A percentile compares a stretch with the other conserved stretches of the same genome.
phyloP scores from a whole-genome alignment of 2,888 invertebrate genomes.

The Apoda limacodes region DNA sequence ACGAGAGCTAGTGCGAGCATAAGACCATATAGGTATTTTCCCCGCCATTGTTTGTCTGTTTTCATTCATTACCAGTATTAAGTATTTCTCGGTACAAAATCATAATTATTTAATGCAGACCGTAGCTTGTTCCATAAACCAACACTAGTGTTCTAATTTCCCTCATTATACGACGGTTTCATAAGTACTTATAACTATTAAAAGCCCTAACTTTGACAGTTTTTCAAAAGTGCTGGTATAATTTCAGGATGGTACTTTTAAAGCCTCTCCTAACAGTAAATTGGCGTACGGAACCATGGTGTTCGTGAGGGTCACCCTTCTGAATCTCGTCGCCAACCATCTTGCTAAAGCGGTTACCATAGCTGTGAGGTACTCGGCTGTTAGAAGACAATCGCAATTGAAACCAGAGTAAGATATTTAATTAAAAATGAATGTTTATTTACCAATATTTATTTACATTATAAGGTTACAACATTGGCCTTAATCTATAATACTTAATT shows the following conservation, averaged over 20 bases:
- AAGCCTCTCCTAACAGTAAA: slow-evolving; percentile 81
- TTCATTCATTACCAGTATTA: too few relatives aligned
- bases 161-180: too few relatives aligned
- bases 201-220: neutral
- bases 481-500: neutral
- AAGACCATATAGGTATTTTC: too few relatives aligned
- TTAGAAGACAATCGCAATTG: slow-evolving; percentile 88
- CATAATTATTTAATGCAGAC: too few relatives aligned
- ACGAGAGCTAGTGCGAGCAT: too few relatives aligned
- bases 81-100: too few relatives aligned
- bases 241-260: slow-evolving; percentile 85
- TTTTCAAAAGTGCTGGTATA: slow-evolving; percentile 10
- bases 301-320: slow-evolving; percentile 86
- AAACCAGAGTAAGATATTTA: slow-evolving; percentile 73
- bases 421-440: neutral
- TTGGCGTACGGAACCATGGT: slow-evolving; percentile 93
- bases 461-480: neutral
- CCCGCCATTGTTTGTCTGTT: too few relatives aligned
- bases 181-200: too few relatives aligned
- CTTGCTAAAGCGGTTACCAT: slow-evolving; percentile 86
- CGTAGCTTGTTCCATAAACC: too few relatives aligned
- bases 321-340: slow-evolving; percentile 76
- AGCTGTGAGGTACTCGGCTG: slow-evolving; percentile 89
- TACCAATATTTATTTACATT: neutral
- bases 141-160: too few relatives aligned